A percentile compares a stretch with the other conserved stretches of the same genome.
Conservation (phyloP, 2,888 invertebrate genomes). For the Pseudeuparius sepicola region DNA sequence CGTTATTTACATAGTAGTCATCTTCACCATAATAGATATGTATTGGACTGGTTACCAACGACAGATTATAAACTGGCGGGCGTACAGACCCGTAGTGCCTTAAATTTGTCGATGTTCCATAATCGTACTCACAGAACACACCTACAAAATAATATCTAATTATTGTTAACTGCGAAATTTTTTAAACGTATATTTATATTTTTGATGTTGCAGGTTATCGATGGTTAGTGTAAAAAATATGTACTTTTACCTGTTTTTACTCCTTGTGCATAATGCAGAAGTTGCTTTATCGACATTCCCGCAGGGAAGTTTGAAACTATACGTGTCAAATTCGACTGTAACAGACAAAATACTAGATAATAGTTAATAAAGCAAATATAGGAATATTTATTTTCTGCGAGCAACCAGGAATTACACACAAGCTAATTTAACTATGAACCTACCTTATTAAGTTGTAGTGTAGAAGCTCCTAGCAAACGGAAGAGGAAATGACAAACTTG, state of each 20-base stretch:
- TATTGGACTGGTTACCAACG: not conserved
- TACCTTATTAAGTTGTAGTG: too few species aligned
- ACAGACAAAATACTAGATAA: too few species aligned
- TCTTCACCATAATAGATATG: not conserved
- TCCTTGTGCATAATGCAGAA: slow-evolving; percentile 18
- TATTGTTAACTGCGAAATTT: too few species aligned
- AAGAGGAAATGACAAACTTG: too few species aligned
- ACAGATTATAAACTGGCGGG: not conserved
- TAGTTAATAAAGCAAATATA: too few species aligned
- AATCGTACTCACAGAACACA: not conserved
- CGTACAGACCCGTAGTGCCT: not conserved
- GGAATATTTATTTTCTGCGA: too few species aligned
- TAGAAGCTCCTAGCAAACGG: too few species aligned
- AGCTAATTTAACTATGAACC: too few species aligned
- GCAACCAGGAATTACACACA: too few species aligned
- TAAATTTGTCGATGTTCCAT: not conserved
- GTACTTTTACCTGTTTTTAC: slow-evolving; percentile 11
- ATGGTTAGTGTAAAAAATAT: not conserved
- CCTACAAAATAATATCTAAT: not conserved
- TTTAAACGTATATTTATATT: too few species aligned
- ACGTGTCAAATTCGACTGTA: too few species aligned
- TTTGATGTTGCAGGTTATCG: too few species aligned
- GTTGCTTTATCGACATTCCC: slow-evolving; percentile 18
- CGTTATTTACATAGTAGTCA: not conserved
- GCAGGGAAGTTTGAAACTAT: slow-evolving; percentile 18